Conservation (phyloP, 1,140 invertebrate species). For the Nylanderia fulva region DNA sequence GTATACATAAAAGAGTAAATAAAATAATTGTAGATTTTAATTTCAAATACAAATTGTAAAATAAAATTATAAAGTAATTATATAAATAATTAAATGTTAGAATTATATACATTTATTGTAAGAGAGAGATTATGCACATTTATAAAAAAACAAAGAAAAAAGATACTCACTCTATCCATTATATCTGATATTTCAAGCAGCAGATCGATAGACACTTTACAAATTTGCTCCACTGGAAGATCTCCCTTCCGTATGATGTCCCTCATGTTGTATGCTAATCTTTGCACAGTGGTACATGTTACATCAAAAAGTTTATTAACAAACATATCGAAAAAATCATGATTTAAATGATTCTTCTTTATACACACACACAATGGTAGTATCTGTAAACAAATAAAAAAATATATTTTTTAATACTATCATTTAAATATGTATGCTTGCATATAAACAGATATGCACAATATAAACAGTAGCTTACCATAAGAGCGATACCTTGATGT, state of each 20-base stretch:
- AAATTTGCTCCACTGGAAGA: slow-evolving; percentile 81
- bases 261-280: slow-evolving; percentile 87
- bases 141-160: neutral
- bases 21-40: neutral
- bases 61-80: neutral
- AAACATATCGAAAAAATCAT: slow-evolving; percentile 88
- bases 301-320: slow-evolving; percentile 88
- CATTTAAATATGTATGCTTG: slow-evolving; percentile 51
- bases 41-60: neutral
- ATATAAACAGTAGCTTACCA: slow-evolving; percentile 78
- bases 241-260: slow-evolving; percentile 83
- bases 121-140: no score
- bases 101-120: no score
- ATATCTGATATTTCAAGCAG: slow-evolving; percentile 87
- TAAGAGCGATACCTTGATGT: slow-evolving; percentile 86
- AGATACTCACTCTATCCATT: slow-evolving; percentile 87
- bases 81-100: neutral
- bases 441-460: slow-evolving; percentile 55
- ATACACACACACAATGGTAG: slow-evolving; percentile 87
- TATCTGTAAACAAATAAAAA: slow-evolving; percentile 86
- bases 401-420: slow-evolving; percentile 58
- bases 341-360: slow-evolving; percentile 76
- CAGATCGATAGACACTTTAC: slow-evolving; percentile 83
- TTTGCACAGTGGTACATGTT: slow-evolving; percentile 88
- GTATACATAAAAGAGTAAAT: no score